phyloP scores from a whole-genome alignment of 2,888 invertebrate genomes.

The Gonocerus acuteangulatus region DNA sequence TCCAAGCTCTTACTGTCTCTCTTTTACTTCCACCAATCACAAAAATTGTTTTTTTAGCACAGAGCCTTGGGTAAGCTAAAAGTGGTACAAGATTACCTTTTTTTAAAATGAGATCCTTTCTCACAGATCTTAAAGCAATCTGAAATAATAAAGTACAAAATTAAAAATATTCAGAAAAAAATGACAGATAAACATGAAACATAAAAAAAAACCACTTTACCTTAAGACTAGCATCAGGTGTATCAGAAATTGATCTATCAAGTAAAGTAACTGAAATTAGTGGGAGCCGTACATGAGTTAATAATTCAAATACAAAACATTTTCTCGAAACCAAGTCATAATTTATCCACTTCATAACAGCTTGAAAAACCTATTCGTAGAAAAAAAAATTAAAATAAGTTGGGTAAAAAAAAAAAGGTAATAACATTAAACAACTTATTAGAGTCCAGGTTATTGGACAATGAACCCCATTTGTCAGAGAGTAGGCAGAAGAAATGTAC shows the following conservation, averaged over 20 bases:
- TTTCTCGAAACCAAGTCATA: slow-evolving; percentile 69
- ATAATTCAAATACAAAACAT: slow-evolving; percentile 76
- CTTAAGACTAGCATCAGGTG: slow-evolving; percentile 71
- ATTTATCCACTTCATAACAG: slow-evolving; percentile 80
- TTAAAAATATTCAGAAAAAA: background rate
- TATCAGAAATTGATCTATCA: slow-evolving; percentile 67
- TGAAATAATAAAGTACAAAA: slow-evolving; percentile 23
- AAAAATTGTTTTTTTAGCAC: slow-evolving; percentile 79
- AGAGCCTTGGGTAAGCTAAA: slow-evolving; percentile 68
- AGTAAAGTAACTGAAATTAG: slow-evolving; percentile 72
- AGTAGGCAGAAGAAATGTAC: too few relatives aligned
- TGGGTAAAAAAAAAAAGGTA: too few relatives aligned
- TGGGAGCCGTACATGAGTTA: slow-evolving; percentile 72
- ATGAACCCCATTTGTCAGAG: too few relatives aligned
- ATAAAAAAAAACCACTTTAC: slow-evolving; percentile 42
- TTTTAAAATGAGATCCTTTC: slow-evolving; percentile 59
- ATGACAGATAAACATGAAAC: background rate
- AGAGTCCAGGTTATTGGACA: too few relatives aligned
- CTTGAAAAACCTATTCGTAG: slow-evolving; percentile 60
- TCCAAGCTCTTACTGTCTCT: slow-evolving; percentile 63
- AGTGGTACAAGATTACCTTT: slow-evolving; percentile 55
- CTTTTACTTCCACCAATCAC: slow-evolving; percentile 83
- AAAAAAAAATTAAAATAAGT: too few relatives aligned
- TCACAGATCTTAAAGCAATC: slow-evolving; percentile 65
- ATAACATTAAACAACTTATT: too few relatives aligned